Conservation (phyloP, 1,140 invertebrate genomes). For the Mylabris phalerata region DNA sequence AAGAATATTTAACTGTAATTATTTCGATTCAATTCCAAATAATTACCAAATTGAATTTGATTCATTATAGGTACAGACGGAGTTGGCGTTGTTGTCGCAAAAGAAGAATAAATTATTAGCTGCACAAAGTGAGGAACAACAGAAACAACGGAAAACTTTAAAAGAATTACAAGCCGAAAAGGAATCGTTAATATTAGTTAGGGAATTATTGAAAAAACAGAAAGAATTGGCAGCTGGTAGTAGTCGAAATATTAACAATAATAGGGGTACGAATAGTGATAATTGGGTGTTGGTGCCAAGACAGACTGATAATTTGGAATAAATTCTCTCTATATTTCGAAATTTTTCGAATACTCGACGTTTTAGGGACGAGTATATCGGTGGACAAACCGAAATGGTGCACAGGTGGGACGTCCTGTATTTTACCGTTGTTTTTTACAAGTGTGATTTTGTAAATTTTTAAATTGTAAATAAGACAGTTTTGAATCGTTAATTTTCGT, state of each 20-base stretch:
- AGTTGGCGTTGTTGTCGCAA: slow-evolving; percentile 62
- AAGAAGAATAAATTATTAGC: slow-evolving; percentile 60
- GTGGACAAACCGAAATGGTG: too few species aligned
- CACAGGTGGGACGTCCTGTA: too few species aligned
- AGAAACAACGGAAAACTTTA: slow-evolving; percentile 53
- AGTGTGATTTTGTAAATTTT: too few species aligned
- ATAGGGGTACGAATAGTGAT: too few species aligned
- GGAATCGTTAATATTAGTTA: slow-evolving; percentile 38
- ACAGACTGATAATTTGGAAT: too few species aligned
- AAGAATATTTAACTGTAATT: slow-evolving; percentile 61
- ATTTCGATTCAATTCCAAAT: not conserved
- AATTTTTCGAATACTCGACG: too few species aligned
- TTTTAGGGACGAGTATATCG: too few species aligned
- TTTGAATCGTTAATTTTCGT: too few species aligned
- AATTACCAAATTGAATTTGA: not conserved
- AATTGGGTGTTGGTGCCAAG: too few species aligned
- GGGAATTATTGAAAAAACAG: slow-evolving; percentile 20
- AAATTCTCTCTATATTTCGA: too few species aligned
- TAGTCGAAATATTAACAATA: not conserved
- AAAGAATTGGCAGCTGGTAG: slow-evolving; percentile 2
- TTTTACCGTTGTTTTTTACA: too few species aligned
- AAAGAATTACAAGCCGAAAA: slow-evolving; percentile 63
- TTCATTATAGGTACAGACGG: slow-evolving; percentile 60
- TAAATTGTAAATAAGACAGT: too few species aligned
- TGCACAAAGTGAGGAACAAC: slow-evolving; percentile 52